Evolutionary conservation across 2,888 invertebrate species (phyloP).

Genomic region (Pycnomerus fuliginosus): DNA sequence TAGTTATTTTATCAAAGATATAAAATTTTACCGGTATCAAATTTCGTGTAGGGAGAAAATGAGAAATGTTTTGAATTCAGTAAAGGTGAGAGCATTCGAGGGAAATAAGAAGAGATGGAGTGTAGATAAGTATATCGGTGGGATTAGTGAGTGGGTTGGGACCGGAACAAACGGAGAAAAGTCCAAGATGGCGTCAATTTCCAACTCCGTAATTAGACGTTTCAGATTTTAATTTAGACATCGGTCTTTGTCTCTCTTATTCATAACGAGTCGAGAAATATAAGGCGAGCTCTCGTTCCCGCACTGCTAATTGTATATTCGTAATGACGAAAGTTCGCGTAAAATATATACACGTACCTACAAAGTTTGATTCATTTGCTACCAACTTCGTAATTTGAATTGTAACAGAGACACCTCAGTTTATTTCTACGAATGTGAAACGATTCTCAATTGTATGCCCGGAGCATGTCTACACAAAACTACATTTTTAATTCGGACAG

Average conservation of each 20-base stretch:
- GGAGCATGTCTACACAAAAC: too few relatives aligned
- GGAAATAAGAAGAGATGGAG: too few relatives aligned
- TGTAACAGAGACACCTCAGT: constrained; percentile 41
- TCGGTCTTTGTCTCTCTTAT: constrained; percentile 41
- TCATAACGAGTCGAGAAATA: constrained; percentile 33
- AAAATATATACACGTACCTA: constrained; percentile 44
- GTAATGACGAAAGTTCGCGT: constrained; percentile 44
- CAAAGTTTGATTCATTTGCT: constrained; percentile 46
- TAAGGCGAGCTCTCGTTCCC: constrained; percentile 34
- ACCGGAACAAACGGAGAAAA: constrained; percentile 38
- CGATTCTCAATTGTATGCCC: too few relatives aligned
- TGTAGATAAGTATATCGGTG: too few relatives aligned
- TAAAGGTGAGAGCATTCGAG: too few relatives aligned
- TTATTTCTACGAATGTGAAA: constrained; percentile 39
- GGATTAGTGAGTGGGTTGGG: too few relatives aligned
- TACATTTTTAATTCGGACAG: too few relatives aligned
- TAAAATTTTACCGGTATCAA: too few relatives aligned
- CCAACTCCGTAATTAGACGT: constrained; percentile 47
- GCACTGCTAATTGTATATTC: constrained; percentile 38
- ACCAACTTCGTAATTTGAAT: constrained; percentile 42
- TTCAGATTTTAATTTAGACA: constrained; percentile 46
- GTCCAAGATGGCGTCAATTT: constrained; percentile 46
- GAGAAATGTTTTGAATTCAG: too few relatives aligned
- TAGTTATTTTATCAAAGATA: too few relatives aligned
- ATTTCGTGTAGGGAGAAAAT: too few relatives aligned